Base-by-base conservation (phyloP, 2,888 invertebrate species). In the Monopis laevigella region DNA sequence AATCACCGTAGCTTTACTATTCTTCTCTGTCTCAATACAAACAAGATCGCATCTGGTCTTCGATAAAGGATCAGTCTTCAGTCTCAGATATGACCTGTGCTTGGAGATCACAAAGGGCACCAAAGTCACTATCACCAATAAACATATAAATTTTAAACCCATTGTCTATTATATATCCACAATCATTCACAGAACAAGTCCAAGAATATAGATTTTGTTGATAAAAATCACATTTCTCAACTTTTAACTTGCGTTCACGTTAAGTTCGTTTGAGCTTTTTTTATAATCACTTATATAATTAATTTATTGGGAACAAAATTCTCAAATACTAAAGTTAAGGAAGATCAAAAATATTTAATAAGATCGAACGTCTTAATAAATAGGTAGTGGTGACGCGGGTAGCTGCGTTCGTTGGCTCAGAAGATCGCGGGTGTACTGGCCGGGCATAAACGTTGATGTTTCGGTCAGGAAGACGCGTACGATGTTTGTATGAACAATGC, bases 1-100 rank as follows among this genome's bases (percentile, higher is more conserved):
- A 57, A 46, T 66, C 48, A 82, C 82, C 67, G 66, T 57, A n/a
- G 60, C 49, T 51, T 60, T 80, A 8, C 51, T 59, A 18, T 74
- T 70, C 46, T 70, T 68, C 46, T 53, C 65, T 29, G 62, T 60
- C 26, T 77, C 75, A 49, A 73, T 72, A 55, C 87, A 87, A 48
- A 74, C 71, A 13, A 85, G 72, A 49, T 86, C 85, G 56, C 86
- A 87, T 47, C 84, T 74, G n/a, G 85, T 83, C 42, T 82, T 83
- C 40, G 83, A 75, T 44, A 86, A 59, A 10, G 84, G 80, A 44
- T 82, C 83, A 21, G 74, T 64, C 49, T 80, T 70, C 35, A 69
- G 59, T 48, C 75, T 71, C 24, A 73, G 51, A 49, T 66, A 58
- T 51, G 71, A 64, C 47, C 66, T 59, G 12, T 68, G 57, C 56